phyloP scores from a whole-genome alignment of 1,140 invertebrate species.

The Dreissena rostriformis region DNA sequence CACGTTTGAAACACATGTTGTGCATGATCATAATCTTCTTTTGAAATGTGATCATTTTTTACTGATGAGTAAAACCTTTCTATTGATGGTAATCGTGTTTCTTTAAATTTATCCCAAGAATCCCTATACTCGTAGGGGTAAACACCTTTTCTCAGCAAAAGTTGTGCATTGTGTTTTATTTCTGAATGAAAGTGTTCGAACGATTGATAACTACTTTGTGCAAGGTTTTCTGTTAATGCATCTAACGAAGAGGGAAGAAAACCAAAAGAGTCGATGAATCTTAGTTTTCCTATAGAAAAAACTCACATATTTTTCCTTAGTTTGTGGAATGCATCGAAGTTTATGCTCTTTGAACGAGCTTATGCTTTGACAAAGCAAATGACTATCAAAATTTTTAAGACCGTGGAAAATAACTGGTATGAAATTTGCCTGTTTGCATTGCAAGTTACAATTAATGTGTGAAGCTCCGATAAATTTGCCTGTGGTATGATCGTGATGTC shows the following conservation, averaged over 20 bases:
- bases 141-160: slow-evolving; percentile 54
- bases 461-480: slow-evolving; percentile 45
- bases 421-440: slow-evolving; percentile 47
- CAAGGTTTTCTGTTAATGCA: slow-evolving; percentile 45
- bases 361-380: slow-evolving; percentile 76
- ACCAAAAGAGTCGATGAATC: slow-evolving; percentile 56
- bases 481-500: slow-evolving; percentile 47
- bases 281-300: slow-evolving; percentile 40
- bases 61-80: slow-evolving; percentile 39
- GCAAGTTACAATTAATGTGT: slow-evolving; percentile 49
- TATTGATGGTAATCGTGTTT: slow-evolving; percentile 49
- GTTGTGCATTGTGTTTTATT: slow-evolving; percentile 21
- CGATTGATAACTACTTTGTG: slow-evolving; percentile 32
- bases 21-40: slow-evolving; percentile 50
- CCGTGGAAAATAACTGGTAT: slow-evolving; percentile 81
- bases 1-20: slow-evolving; percentile 29
- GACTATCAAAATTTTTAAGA: slow-evolving; percentile 78
- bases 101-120: slow-evolving; percentile 49
- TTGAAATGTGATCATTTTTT: slow-evolving; percentile 30
- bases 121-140: slow-evolving; percentile 59
- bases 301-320: slow-evolving; percentile 75
- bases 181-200: slow-evolving; percentile 43
- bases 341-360: slow-evolving; percentile 63
- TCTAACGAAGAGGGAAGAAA: slow-evolving; percentile 50
- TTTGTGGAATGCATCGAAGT: slow-evolving; percentile 77